Evolutionary conservation across 2,113 vertebrate genomes (phyloP).

Genomic region (Nycticryphes semicollaris): DNA sequence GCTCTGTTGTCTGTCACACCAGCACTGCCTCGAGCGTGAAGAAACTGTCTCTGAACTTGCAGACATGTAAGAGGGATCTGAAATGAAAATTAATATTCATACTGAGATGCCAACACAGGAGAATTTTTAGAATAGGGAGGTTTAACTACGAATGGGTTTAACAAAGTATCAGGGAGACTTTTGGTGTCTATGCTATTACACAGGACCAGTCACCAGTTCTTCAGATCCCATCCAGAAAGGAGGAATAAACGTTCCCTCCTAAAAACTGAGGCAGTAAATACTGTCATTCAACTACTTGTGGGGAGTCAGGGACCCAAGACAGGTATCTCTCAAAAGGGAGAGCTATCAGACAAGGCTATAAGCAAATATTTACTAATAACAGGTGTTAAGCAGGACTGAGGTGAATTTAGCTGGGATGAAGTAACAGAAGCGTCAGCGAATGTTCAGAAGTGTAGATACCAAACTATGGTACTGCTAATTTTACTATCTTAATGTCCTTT

Average conservation of each 20-base stretch:
- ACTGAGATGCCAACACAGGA: background rate
- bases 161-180: background rate
- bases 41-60: background rate
- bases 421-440: background rate
- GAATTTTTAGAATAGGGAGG: background rate
- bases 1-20: background rate
- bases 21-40: background rate
- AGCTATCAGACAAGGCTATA: background rate
- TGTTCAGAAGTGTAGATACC: background rate
- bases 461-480: background rate
- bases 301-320: background rate
- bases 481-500: background rate
- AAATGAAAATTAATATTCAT: background rate
- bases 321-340: background rate
- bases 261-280: background rate
- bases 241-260: background rate
- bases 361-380: background rate
- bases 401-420: background rate
- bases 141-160: background rate
- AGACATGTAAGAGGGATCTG: background rate
- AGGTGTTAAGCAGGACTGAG: background rate
- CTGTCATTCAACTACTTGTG: background rate
- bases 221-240: background rate
- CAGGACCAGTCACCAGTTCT: background rate
- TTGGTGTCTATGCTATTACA: background rate